A percentile compares a stretch with the other conserved stretches of the same genome.
phyloP scores from a whole-genome alignment of 2,113 vertebrate genomes.

The Phodopus roborovskii region DNA sequence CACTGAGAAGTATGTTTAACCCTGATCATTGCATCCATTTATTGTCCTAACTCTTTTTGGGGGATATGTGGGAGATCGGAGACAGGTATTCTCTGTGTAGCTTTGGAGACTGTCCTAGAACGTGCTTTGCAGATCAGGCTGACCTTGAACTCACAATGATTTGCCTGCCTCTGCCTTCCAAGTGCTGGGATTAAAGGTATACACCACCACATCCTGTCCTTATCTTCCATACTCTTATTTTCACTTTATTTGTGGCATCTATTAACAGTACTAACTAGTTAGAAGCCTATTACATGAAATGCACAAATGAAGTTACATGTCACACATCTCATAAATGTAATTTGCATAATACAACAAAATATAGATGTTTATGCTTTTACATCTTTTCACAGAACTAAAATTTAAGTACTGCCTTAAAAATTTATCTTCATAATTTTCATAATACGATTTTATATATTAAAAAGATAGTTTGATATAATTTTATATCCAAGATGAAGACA shows the following conservation, averaged over 20 bases:
- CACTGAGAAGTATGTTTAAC: not conserved
- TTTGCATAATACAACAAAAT: not conserved
- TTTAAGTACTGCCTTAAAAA: not conserved
- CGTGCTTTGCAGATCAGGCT: not conserved
- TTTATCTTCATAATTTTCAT: constrained; percentile 18
- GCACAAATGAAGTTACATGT: not conserved
- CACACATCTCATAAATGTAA: not conserved
- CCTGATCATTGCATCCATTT: not conserved
- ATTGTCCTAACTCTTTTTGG: not conserved
- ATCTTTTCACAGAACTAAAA: constrained; percentile 5
- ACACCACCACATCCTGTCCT: not conserved
- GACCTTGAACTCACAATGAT: not conserved
- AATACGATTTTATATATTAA: not conserved
- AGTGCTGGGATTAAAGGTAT: not conserved
- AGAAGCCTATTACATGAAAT: not conserved
- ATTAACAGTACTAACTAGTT: not conserved
- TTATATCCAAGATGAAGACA: not conserved
- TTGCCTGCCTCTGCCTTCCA: not conserved
- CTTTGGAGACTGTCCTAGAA: not conserved
- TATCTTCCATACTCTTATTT: constrained; percentile 21
- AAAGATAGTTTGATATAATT: not conserved
- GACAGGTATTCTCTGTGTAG: not conserved
- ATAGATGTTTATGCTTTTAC: not conserved
- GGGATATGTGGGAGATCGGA: not conserved
- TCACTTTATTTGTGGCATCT: not conserved